Base-by-base conservation (phyloP, 1,140 invertebrate genomes). In the Lordiphosa collinella region DNA sequence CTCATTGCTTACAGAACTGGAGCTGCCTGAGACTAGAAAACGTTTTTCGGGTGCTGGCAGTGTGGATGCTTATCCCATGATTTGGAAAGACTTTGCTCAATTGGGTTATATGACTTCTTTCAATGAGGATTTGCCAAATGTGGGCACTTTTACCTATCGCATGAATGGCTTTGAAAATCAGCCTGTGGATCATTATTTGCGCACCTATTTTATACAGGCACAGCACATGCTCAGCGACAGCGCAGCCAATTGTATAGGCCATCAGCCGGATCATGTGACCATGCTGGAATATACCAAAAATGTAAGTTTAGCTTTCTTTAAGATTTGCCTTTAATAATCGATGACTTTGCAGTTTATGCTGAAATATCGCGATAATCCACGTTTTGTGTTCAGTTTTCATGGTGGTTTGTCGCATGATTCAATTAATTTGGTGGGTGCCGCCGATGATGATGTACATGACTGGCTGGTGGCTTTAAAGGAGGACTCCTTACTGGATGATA, bases 121-220 rank as follows among this genome's bases (percentile, higher is more conserved):
- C 89, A 94, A 94, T 68, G 97, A 99, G 89, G 97, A 99, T 87
- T 92, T 93, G 61, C 93, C 95, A 0, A 90, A 92, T 73, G 92
- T 95, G 7, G 96, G 97, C 0, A 97, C 95, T 0, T 99, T 98
- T 79, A 97, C 95, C 16, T 97, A 97, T 89, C 92, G 97, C 8
- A 92, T 98, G 79, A 95, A 96, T 58, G 97, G 97, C 1, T 99
- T 99, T 88, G 90, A 92, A 10, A 72, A 90, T 1, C 93, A 94
- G 64, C 97, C 97, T 0, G 96, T 96, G 0, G 94, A 98, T 90
- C 97, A 98, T 89, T 98, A 97, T 80, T 93, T 97, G 90, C 90
- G 96, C 25, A 92, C 95, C 0, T 98, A 93, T 88, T 96, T 95
- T 72, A 89, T 93, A 43, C 90, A 91, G 60, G 90, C 91, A 0